Base-by-base conservation (phyloP, 2,797 vertebrate species). In the Lepilemur ruficaudatus region DNA sequence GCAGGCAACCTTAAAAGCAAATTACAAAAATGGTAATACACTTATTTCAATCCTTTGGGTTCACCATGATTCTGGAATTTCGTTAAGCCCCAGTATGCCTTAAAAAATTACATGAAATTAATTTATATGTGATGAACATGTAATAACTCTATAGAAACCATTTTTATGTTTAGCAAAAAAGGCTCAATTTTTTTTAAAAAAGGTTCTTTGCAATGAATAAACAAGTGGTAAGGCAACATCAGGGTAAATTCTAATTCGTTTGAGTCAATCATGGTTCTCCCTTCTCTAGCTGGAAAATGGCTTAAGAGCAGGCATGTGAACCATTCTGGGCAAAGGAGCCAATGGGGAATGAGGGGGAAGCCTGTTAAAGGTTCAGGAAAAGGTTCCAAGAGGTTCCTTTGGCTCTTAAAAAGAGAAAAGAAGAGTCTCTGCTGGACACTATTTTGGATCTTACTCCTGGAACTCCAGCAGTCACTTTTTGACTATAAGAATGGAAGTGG, bases 101-200 rank as follows among this genome's bases (percentile, higher is more conserved):
- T 28, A 83, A 57, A 88, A 23, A 32, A 85, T 88, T 57, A 78
- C 14, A 81, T 78, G 41, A 28, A 96, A 89, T 86, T 90, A 80
- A 93, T 93, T 15, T 93, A 17, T 55, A 85, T 82, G 52, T 70
- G 38, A 95, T 76, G 55, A 81, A 59, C 8, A 75, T 83, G 6
- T 79, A 92, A 90, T 32, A 82, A 93, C 38, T 89, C 4, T 70
- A 84, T 65, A 57, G 48, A 83, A 94, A 92, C 23, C 67, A 22
- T 73, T 94, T 89, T 28, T 82, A 85, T 69, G n/a, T 69, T 93
- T 70, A 93, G 43, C 30, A 93, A 97, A 97, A 96, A 94, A 81
- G 76, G 3, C 22, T 86, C 35, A 28, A 78, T 67, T 88, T 61
- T 50, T 18, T n/a, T 17, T 25, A 22, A 91, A 69, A 78, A 75